Evolutionary conservation across 2,888 invertebrate genomes (phyloP).

Genomic region (Rhagophthalmus giganteus): DNA sequence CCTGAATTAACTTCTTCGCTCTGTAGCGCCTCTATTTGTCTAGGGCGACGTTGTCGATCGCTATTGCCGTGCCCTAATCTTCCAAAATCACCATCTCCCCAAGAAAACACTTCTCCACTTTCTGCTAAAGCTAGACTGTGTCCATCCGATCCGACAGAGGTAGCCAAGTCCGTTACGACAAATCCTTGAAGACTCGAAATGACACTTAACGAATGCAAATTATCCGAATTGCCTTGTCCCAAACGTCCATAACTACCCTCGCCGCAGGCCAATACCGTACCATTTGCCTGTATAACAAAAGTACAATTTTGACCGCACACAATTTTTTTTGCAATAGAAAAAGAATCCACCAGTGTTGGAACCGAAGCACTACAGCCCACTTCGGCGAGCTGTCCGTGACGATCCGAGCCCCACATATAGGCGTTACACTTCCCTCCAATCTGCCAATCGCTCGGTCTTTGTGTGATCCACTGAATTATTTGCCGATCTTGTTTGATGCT

Average conservation of each 20-base stretch:
- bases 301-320: slow-evolving; percentile 69
- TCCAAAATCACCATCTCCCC: slow-evolving; percentile 70
- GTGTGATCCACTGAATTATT: slow-evolving; percentile 64
- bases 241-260: slow-evolving; percentile 68
- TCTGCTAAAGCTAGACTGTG: slow-evolving; percentile 67
- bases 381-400: slow-evolving; percentile 67
- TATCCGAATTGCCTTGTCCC: slow-evolving; percentile 67
- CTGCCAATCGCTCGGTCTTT: slow-evolving; percentile 67
- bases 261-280: slow-evolving; percentile 65
- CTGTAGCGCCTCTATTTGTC: slow-evolving; percentile 65
- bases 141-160: slow-evolving; percentile 67
- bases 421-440: slow-evolving; percentile 65
- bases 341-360: slow-evolving; percentile 56
- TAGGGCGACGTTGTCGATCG: slow-evolving; percentile 64
- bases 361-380: slow-evolving; percentile 53
- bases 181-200: slow-evolving; percentile 66
- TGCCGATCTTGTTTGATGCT: slow-evolving; percentile 62
- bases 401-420: slow-evolving; percentile 64
- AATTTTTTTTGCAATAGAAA: slow-evolving; percentile 60
- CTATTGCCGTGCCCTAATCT: slow-evolving; percentile 69
- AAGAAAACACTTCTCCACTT: slow-evolving; percentile 68
- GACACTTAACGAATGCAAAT: slow-evolving; percentile 61
- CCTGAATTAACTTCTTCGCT: slow-evolving; percentile 64
- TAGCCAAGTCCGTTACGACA: slow-evolving; percentile 64
- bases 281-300: slow-evolving; percentile 64